Evolutionary conservation across 2,797 vertebrate genomes (phyloP), one percentile per base, ranked within the genome.

Genomic region (Enteromius paludinosus): DNA sequence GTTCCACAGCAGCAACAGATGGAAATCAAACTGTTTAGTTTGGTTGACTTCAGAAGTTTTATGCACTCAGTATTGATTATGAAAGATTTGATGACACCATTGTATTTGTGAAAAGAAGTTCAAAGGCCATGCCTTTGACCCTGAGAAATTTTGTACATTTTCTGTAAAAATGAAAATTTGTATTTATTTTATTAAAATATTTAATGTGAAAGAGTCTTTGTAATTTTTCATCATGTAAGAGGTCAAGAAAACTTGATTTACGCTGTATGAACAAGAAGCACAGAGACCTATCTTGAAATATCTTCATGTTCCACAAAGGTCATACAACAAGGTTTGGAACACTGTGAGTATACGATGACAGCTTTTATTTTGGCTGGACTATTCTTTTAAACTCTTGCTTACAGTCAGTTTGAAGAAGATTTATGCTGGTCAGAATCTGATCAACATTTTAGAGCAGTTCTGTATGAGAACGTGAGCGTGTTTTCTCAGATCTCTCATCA

Each of bases 111-210:
- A 49, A 35, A 62, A 33, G 18, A 59, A 59, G 30, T 11, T 15
- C 15, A 20, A 43, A 69, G 38, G 61, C 33, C 23, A 41, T 5
- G 59, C 43, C 52, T 47, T 30, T 62, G 49, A 61, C 68, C n/a
- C 14, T n/a, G 20, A 28, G 20, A 66, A 54, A 56, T 76, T 25
- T 65, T 78, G 64, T 83, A 77, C 3, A 81, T 87, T 82, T 62
- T 47, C 38, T 78, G 64, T 77, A 69, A 83, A 82, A 83, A 77
- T 72, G 5, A 15, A 52, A 65, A 65, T 35, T 52, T 79, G 38
- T 82, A 85, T 85, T 81, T 85, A 81, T 70, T 83, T 72, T 82
- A 79, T 70, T 78, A 82, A 76, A 54, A 74, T 74, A 54, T 79
- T 69, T 75, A 78, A 47, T 76, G 56, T 56, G 30, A 47, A 77